Evolutionary conservation across 2,888 invertebrate species (phyloP).

Genomic region (Andrena fulva): DNA sequence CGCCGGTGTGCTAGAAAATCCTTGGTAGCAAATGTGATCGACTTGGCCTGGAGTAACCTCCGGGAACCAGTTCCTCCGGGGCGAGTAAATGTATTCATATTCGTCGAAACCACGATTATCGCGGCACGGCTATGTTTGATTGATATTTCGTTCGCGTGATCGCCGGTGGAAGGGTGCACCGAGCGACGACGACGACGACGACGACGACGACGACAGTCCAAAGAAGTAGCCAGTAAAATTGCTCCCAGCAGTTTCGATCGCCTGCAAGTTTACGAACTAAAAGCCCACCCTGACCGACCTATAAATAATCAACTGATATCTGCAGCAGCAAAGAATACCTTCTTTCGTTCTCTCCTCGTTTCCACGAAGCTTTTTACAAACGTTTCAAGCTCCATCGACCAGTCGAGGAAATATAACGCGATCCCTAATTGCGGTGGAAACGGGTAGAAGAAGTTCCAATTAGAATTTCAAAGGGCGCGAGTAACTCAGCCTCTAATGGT

Average conservation of each 20-base stretch:
- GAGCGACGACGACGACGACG: conserved; percentile 40
- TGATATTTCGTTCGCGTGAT: conserved; percentile 82
- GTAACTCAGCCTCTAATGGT: not conserved
- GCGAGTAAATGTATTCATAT: conserved; percentile 68
- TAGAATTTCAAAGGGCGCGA: too few species aligned
- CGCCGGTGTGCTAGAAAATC: not conserved
- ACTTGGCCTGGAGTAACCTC: conserved; percentile 17
- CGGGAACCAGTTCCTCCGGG: conserved; percentile 14
- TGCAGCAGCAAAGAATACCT: too few species aligned
- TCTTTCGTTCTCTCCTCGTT: too few species aligned
- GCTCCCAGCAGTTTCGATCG: not conserved
- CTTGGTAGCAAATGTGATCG: not conserved
- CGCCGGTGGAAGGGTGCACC: conserved; percentile 67
- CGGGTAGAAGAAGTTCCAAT: too few species aligned
- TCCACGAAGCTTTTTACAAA: too few species aligned
- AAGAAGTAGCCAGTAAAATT: conserved; percentile 14
- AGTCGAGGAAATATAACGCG: too few species aligned
- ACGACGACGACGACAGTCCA: conserved; percentile 32
- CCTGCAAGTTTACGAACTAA: not conserved
- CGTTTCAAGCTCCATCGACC: too few species aligned
- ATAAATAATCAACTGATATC: too few species aligned
- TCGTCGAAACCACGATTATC: conserved; percentile 69
- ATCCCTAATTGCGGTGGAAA: too few species aligned
- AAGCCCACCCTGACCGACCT: too few species aligned
- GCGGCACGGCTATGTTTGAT: conserved; percentile 73